phyloP scores from a whole-genome alignment of 2,113 vertebrate species.

The Lasiurus borealis region DNA sequence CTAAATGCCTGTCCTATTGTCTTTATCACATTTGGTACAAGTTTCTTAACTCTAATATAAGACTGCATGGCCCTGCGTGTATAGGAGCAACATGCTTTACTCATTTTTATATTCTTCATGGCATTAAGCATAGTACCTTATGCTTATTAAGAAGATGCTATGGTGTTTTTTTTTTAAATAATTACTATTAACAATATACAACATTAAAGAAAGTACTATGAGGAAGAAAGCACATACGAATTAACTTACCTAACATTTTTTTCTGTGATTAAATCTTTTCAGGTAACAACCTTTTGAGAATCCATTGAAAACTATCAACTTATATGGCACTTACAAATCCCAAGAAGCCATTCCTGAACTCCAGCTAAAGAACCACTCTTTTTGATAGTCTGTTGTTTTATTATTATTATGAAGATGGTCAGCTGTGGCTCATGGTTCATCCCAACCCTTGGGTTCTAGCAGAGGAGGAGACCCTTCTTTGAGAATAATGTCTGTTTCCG shows the following conservation, averaged over 20 bases:
- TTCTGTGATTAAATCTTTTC: neutral
- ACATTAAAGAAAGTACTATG: neutral
- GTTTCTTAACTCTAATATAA: neutral
- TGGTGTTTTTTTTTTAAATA: neutral
- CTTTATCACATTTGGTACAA: neutral
- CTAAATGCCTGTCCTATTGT: neutral
- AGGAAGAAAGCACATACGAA: neutral
- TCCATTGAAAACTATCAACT: neutral
- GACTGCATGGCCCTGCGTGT: neutral
- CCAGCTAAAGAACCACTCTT: neutral
- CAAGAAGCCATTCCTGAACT: neutral
- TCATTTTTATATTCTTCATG: neutral
- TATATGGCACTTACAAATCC: neutral
- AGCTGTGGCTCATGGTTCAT: neutral
- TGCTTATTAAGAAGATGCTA: neutral
- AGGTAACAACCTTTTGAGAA: constrained; percentile 6
- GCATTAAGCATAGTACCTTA: neutral
- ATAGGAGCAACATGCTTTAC: neutral
- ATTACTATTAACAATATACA: constrained; percentile 15
- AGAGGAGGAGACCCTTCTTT: neutral
- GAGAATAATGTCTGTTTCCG: neutral
- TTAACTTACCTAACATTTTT: neutral
- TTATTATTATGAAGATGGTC: neutral
- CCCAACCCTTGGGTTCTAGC: neutral
- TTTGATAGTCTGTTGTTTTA: neutral